Conservation (phyloP, 2,797 vertebrate species). For the Phoeniculus purpureus region DNA sequence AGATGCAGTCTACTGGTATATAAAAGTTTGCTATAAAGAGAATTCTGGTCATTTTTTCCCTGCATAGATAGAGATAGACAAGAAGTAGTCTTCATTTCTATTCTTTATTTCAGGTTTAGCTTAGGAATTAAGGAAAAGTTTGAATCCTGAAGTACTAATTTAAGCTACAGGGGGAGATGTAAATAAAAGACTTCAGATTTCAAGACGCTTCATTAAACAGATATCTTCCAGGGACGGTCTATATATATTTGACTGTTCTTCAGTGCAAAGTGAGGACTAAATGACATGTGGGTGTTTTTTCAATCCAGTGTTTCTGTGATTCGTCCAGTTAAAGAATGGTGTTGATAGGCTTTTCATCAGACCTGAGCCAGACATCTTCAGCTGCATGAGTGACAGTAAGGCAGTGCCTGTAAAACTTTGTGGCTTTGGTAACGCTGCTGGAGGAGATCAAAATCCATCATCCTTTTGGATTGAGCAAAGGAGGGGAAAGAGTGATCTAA, state of each 20-base stretch:
- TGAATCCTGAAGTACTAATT: not conserved
- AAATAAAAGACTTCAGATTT: not conserved
- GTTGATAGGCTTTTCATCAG: not conserved
- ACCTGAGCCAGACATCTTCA: accelerated
- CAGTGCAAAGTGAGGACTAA: not conserved
- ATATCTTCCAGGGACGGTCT: not conserved
- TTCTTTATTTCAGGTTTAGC: not conserved
- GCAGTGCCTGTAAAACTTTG: accelerated
- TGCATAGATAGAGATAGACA: not conserved
- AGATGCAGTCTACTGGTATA: not conserved
- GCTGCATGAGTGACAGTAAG: not conserved
- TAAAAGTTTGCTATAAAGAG: not conserved
- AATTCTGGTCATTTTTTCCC: not conserved
- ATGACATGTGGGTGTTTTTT: not conserved
- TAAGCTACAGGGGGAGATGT: not conserved
- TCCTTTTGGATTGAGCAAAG: not conserved
- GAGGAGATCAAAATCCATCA: not conserved
- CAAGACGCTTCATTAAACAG: not conserved
- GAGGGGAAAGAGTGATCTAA: not conserved
- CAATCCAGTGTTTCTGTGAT: not conserved
- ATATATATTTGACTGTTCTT: not conserved
- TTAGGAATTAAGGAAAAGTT: not conserved
- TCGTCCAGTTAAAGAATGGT: not conserved
- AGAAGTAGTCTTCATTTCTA: not conserved
- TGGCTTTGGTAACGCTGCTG: not conserved